Base-by-base conservation (phyloP, 1,140 invertebrate genomes). In the Melanaphis sacchari region DNA sequence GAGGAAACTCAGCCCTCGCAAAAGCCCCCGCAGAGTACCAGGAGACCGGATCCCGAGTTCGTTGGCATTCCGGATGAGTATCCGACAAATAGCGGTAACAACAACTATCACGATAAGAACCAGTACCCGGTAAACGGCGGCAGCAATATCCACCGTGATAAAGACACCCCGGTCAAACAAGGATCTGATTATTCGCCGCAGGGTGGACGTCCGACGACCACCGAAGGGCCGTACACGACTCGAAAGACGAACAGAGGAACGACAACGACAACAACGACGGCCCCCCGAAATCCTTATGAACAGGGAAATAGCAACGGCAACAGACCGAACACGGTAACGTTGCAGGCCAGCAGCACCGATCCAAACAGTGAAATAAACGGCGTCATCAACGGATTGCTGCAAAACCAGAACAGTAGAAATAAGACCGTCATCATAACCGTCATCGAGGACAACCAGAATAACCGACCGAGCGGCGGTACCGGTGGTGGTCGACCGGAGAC, bases 401-500 rank as follows among this genome's bases (percentile, higher is more conserved):
- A 49, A 9, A 87, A 94, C n/a, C 31, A 59, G 0, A 49, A 81
- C 0, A 36, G 21, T 8, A 94, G 38, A 52, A 92, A 94, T 52
- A 91, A 94, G 4, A 94, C 76, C 0, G 82, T 94, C 40, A 92
- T 94, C 31, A 94, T 92, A 49, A 92, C 90, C 9, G 90, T 94
- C 15, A 88, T 92, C 22, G 91, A 94, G 8, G 49, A 91, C 22
- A 87, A 59, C 15, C 24, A 91, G n/a, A 90, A 92, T 31, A 92
- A 40, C 81, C 40, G 41, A n/a, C 41, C 90, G 18, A 81, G 49
- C 9, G 26, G 8, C 9, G 46, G 24, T 31, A 36, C 3, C 15
- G 26, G 31, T 21, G 41, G 85, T 22, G 31, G 41, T 2, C 31
- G 43, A 49, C 88, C 88, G 3, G 0, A 7, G n/a, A 49, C 2